These are phyloP conservation scores for Batillaria attramentaria DNA, from an alignment of 1,140 invertebrate genomes.

Conservation along the genomic window DNA sequence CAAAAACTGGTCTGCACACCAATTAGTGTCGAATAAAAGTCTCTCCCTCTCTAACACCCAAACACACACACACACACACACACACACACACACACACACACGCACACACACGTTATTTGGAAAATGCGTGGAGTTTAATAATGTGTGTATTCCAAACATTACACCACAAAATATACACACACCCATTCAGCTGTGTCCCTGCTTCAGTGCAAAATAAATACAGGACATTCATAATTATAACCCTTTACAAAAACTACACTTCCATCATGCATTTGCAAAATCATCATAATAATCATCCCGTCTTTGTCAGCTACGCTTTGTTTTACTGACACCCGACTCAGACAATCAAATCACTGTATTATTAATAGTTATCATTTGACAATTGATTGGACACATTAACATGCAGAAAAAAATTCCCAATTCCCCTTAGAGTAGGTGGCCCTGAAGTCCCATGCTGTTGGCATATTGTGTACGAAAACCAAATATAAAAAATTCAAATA, in stretches of 20 bases:
- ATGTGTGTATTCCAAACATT: background rate
- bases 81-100: background rate
- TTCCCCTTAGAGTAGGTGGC: no score
- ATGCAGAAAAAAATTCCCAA: no score
- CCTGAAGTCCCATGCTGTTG: no score
- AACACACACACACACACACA: constrained; percentile 9
- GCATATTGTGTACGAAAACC: no score
- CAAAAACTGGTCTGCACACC: no score
- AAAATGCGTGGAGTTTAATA: background rate
- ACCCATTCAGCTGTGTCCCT: background rate
- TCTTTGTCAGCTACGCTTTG: no score
- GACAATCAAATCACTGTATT: background rate
- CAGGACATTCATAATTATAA: background rate
- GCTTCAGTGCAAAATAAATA: background rate
- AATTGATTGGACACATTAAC: background rate
- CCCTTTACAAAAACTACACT: background rate
- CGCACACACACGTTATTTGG: background rate
- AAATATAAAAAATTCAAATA: no score
- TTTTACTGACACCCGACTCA: background rate
- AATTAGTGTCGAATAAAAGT: no score
- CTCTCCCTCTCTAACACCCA: no score
- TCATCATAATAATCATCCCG: background rate
- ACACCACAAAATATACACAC: background rate
- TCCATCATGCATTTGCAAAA: background rate
- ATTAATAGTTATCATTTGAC: background rate